phyloP scores from a whole-genome alignment of 1,140 invertebrate species.

The Eriocheir sinensis region DNA sequence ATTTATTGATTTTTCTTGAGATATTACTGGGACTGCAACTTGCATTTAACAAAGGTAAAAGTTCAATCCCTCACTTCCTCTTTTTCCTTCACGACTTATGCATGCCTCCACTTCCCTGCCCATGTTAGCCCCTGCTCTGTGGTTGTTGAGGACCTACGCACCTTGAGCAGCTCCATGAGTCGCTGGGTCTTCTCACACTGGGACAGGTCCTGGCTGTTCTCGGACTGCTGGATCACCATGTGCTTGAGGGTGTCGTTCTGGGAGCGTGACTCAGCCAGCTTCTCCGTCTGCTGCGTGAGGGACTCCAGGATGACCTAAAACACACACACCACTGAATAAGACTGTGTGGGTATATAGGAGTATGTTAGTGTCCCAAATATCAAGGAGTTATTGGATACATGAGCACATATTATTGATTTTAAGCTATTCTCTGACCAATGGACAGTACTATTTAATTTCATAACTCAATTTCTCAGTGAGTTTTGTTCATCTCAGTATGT shows the following conservation, averaged over 20 bases:
- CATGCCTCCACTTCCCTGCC: too few relatives aligned
- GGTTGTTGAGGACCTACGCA: too few relatives aligned
- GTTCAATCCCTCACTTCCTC: too few relatives aligned
- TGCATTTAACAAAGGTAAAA: too few relatives aligned
- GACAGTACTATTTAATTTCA: too few relatives aligned
- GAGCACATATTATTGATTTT: too few relatives aligned
- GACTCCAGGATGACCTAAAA: conserved; percentile 86
- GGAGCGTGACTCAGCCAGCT: conserved; percentile 88
- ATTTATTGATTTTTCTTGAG: not conserved
- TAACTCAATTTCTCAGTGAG: too few relatives aligned
- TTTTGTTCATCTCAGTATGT: too few relatives aligned
- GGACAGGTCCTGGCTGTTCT: conserved; percentile 81
- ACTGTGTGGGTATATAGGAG: not conserved
- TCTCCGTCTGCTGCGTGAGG: conserved; percentile 94
- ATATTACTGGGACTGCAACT: not conserved
- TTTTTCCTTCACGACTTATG: too few relatives aligned
- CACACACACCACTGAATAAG: not conserved
- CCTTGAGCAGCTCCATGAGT: conserved; percentile 82
- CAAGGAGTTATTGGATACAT: not conserved
- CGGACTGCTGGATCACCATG: conserved; percentile 85
- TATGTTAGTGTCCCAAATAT: not conserved
- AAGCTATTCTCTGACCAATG: too few relatives aligned
- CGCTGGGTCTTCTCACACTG: conserved; percentile 84
- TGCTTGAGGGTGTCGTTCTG: conserved; percentile 87
- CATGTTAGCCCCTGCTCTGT: too few relatives aligned